Conservation (phyloP, 1,140 invertebrate species). For the Magallana angulata region DNA sequence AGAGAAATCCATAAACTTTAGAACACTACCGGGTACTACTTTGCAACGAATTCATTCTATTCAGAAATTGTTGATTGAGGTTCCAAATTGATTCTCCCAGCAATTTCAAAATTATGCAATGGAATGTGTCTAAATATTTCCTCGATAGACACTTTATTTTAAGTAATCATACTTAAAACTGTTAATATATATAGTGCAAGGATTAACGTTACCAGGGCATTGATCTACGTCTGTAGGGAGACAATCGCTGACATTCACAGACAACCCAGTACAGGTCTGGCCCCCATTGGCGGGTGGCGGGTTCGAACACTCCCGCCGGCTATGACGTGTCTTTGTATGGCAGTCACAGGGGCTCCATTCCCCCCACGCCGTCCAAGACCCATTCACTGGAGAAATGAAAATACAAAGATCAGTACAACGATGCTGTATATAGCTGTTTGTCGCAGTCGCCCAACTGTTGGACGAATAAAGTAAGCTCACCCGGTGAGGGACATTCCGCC, state of each 20-base stretch:
- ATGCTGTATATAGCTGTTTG: too few relatives aligned
- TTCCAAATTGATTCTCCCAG: too few relatives aligned
- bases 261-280: slow-evolving; percentile 12
- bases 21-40: not conserved
- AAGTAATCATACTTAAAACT: not conserved
- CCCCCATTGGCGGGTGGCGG: slow-evolving; percentile 12
- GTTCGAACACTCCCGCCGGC: not conserved
- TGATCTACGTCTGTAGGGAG: too few relatives aligned
- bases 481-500: slow-evolving; percentile 2
- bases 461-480: not conserved
- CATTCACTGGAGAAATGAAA: slow-evolving; percentile 2
- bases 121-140: too few relatives aligned
- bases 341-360: slow-evolving; percentile 37
- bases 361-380: slow-evolving; percentile 35
- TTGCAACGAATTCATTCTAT: too few relatives aligned
- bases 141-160: too few relatives aligned
- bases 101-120: too few relatives aligned
- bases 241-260: not conserved
- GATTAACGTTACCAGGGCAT: slow-evolving; percentile 18
- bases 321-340: not conserved
- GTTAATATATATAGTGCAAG: not conserved
- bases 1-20: not conserved
- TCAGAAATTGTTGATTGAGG: too few relatives aligned
- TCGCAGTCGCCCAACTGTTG: too few relatives aligned
- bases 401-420: too few relatives aligned